Evolutionary conservation across 92 coral and sea anemone genomes (phyloP), one percentile per base, ranked within the genome.

Genomic region (Siderastrea radians): DNA sequence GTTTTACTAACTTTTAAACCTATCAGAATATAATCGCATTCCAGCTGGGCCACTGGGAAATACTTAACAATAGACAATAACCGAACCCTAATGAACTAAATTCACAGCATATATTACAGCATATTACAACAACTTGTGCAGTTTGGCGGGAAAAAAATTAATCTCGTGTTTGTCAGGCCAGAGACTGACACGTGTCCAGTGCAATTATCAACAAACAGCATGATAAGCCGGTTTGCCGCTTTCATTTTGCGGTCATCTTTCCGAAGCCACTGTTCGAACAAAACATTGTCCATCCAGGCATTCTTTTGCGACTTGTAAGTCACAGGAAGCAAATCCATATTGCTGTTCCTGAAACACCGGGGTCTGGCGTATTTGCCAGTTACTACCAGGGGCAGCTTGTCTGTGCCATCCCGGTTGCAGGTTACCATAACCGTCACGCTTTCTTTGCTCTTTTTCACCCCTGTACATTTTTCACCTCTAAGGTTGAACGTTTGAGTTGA

Each of bases 131-230:
- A 26, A 26, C 53, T 74, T 74, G 10, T 54, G 68, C 45, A 63
- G 68, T 63, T 63, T 38, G 68, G 68, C 16, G 91, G 91, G 74
- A 57, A 72, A 75, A 80, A 87, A 45, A 72, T 14, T 48, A 87
- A 44, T 75, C 72, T 87, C 50, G 84, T 82, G 87, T 82, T 74
- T 63, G 91, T 87, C 66, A 87, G 62, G 68, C 88, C 88, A 55
- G 8, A 62, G 46, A 89, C 92, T 46, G 88, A 48, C 64, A 83
- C 75, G 88, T 89, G 88, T 47, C 79, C 87, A 73, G 88, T 75
- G 88, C 92, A 89, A 81, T 83, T 86, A 82, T 91, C 90, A 68
- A 80, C 74, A 72, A 89, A 60, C 88, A 89, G 88, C 66, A 81
- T 54, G 54, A 81, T 88, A 10, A 64, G 64, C 45, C 75, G 91